phyloP scores from a whole-genome alignment of 2,888 invertebrate genomes.

The Dynastes maya region DNA sequence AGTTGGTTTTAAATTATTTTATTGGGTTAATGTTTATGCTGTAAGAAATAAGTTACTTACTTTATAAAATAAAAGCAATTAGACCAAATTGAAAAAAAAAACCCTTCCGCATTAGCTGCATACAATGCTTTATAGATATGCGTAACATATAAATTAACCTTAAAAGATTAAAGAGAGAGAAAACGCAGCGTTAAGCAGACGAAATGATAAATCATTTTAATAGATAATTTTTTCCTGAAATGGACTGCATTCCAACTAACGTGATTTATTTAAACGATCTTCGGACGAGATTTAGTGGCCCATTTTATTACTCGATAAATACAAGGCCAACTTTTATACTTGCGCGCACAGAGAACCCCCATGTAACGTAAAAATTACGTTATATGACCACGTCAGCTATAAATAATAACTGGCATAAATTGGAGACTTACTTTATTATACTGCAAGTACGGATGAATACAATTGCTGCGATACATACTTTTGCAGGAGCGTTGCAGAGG shows the following conservation, averaged over 20 bases:
- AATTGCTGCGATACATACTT: no score
- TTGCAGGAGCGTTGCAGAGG: no score
- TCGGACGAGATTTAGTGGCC: slow-evolving; percentile 15
- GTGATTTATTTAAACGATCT: slow-evolving; percentile 19
- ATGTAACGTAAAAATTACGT: no score
- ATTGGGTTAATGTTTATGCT: no score
- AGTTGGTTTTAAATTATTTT: no score
- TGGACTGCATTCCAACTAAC: slow-evolving; percentile 11
- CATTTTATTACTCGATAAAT: slow-evolving; percentile 41
- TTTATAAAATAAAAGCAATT: no score
- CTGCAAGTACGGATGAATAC: no score
- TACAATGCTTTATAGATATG: background rate
- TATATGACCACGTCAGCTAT: no score
- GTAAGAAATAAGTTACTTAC: no score
- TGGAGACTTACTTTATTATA: no score
- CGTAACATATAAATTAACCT: background rate
- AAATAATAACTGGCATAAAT: no score
- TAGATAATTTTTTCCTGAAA: slow-evolving; percentile 12
- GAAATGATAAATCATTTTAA: slow-evolving; percentile 29
- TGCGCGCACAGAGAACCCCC: background rate
- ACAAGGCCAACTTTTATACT: slow-evolving; percentile 27
- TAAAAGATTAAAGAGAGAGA: background rate
- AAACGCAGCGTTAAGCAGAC: background rate
- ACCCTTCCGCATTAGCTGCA: background rate
- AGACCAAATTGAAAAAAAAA: no score